These are phyloP conservation scores for Tetragnatha versicolor DNA, from an alignment of 1,140 invertebrate species.

Conservation along the genomic window DNA sequence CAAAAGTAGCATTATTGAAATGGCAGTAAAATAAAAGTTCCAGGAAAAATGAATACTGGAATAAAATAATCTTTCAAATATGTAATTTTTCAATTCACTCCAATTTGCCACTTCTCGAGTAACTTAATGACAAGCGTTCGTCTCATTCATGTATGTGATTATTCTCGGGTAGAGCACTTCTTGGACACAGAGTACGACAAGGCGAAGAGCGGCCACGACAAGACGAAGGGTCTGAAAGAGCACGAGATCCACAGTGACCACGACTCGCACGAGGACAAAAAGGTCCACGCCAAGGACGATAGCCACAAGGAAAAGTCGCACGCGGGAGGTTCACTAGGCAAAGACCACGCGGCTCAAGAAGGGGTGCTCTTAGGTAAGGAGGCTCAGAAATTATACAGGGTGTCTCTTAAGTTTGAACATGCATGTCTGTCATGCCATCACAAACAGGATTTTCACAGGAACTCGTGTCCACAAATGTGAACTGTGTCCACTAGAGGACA, in stretches of 20 bases:
- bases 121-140: too few species aligned
- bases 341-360: neutral
- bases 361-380: neutral
- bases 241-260: constrained; percentile 40
- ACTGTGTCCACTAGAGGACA: too few species aligned
- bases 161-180: constrained; percentile 45
- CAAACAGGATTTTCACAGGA: too few species aligned
- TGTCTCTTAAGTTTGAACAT: too few species aligned
- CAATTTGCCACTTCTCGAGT: too few species aligned
- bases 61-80: neutral
- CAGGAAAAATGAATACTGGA: neutral
- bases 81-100: too few species aligned
- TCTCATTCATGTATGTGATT: too few species aligned
- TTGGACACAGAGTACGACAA: constrained; percentile 56
- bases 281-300: constrained; percentile 17
- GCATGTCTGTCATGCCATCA: too few species aligned
- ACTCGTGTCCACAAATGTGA: too few species aligned
- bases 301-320: constrained; percentile 15
- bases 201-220: constrained; percentile 44
- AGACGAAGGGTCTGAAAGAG: constrained; percentile 34
- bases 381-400: too few species aligned
- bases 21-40: too few species aligned
- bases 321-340: neutral
- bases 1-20: too few species aligned
- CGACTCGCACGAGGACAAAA: constrained; percentile 30